Percentiles rank a stretch among this genome's conserved stretches.
Evolutionary conservation across 2,888 invertebrate genomes (phyloP).

Genomic region (Coelinius sp.): DNA sequence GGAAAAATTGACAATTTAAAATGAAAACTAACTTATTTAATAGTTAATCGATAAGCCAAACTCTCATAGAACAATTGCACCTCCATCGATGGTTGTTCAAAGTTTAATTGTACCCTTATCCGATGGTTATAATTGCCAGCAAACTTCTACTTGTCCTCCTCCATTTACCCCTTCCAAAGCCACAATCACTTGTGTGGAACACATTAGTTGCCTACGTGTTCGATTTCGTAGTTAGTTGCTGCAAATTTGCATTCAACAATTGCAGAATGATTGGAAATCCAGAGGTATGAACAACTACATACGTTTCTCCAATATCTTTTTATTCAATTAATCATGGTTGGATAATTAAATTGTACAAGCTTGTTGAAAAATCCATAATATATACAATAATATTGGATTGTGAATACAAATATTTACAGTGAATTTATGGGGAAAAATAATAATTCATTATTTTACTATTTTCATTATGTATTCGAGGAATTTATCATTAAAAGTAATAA

Average conservation of each 20-base stretch:
- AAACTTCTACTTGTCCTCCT: constrained; percentile 50
- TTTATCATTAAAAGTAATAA: too few species aligned
- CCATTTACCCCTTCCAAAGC: constrained; percentile 26
- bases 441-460: background rate
- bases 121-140: constrained; percentile 54
- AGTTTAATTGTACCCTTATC: constrained; percentile 63
- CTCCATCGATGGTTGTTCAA: constrained; percentile 54
- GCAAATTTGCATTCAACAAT: constrained; percentile 10
- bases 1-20: background rate
- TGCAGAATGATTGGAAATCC: background rate
- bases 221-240: constrained; percentile 25
- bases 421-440: background rate
- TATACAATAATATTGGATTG: background rate
- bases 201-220: constrained; percentile 28
- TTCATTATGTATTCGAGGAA: background rate
- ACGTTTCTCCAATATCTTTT: background rate
- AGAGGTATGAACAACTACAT: background rate
- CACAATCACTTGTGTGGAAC: constrained; percentile 25
- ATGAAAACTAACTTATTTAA: background rate
- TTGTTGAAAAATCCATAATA: background rate
- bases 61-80: constrained; percentile 17
- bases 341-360: constrained; percentile 3
- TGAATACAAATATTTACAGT: constrained; percentile 5
- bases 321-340: background rate
- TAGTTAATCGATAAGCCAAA: constrained; percentile 47